Conservation (phyloP, 2,113 vertebrate species). For the Polypterus bichir region DNA sequence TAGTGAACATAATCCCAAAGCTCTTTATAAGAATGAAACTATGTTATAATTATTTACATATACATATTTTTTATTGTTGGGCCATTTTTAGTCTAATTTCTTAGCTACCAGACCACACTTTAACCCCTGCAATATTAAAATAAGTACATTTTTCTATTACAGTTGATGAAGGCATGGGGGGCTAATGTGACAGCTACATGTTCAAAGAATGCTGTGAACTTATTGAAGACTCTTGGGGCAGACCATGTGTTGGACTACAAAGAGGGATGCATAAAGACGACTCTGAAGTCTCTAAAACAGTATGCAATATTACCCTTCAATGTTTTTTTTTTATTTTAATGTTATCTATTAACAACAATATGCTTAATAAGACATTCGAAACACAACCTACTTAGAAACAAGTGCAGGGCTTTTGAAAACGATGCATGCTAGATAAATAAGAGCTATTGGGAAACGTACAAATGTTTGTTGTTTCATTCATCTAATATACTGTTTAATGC, state of each 20-base stretch:
- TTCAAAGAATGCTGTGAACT: slow-evolving; percentile 63
- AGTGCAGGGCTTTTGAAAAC: too few species aligned
- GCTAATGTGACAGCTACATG: slow-evolving; percentile 87
- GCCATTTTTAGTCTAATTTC: too few species aligned
- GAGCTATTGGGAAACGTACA: too few species aligned
- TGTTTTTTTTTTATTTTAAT: not conserved
- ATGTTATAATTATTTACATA: too few species aligned
- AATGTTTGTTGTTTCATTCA: too few species aligned
- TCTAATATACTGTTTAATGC: too few species aligned
- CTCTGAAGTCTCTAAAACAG: slow-evolving; percentile 58
- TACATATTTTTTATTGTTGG: too few species aligned
- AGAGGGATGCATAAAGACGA: slow-evolving; percentile 50
- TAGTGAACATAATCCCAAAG: too few species aligned
- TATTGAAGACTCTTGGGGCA: slow-evolving; percentile 70
- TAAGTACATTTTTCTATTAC: slow-evolving; percentile 14
- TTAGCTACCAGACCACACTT: too few species aligned
- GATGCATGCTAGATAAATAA: too few species aligned
- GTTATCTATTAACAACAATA: not conserved
- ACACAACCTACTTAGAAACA: too few species aligned
- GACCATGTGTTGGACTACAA: slow-evolving; percentile 81
- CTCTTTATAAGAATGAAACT: too few species aligned
- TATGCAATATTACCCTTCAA: slow-evolving; percentile 33
- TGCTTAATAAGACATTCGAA: not conserved
- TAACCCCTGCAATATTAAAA: not conserved
- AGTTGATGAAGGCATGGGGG: slow-evolving; percentile 86